These are phyloP conservation scores for Lepas anatifera DNA, from an alignment of 2,888 invertebrate genomes.

Conservation along the genomic window DNA sequence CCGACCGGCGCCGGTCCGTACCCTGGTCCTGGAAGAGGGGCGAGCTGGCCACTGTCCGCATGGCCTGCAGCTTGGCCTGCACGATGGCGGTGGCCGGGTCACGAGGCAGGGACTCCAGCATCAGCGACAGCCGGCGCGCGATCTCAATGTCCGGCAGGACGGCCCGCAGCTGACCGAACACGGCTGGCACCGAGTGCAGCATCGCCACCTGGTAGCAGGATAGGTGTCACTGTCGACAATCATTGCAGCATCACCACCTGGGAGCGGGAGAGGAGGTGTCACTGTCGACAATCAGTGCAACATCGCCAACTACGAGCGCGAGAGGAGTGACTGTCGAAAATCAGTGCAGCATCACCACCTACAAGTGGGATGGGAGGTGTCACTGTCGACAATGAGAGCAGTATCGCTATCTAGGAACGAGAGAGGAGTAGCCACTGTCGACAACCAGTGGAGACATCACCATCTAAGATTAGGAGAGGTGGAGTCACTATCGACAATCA, in stretches of 20 bases:
- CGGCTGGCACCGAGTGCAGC: constrained; percentile 66
- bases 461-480: background rate
- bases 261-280: background rate
- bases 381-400: background rate
- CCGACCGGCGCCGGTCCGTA: constrained; percentile 27
- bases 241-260: background rate
- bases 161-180: constrained; percentile 60
- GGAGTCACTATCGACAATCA: background rate
- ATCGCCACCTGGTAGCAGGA: constrained; percentile 54
- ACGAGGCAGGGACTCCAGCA: constrained; percentile 60
- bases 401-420: background rate
- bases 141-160: constrained; percentile 51
- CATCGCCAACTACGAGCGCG: background rate
- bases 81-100: constrained; percentile 56
- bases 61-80: constrained; percentile 67
- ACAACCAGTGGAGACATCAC: background rate
- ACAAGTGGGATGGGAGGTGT: background rate
- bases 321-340: constrained; percentile 17
- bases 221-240: constrained; percentile 17
- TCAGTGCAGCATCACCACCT: background rate
- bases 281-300: background rate
- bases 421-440: constrained; percentile 18
- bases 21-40: constrained; percentile 59
- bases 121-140: constrained; percentile 62
- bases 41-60: constrained; percentile 64